These are phyloP conservation scores for Halcyon leucocephala DNA, from an alignment of 2,797 vertebrate genomes.

Conservation along the genomic window DNA sequence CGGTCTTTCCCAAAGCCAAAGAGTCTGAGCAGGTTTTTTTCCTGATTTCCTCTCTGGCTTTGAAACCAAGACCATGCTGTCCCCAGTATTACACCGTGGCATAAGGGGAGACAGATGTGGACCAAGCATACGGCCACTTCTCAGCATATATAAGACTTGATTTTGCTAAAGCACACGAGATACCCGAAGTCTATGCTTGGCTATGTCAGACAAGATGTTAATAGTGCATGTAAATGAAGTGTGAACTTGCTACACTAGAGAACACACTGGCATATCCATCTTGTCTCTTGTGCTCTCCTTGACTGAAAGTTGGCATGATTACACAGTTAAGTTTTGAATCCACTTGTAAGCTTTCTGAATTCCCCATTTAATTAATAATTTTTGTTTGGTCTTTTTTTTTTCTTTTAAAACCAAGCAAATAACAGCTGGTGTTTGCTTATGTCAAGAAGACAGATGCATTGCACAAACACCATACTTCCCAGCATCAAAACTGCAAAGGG, in stretches of 20 bases:
- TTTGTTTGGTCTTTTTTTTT: neutral
- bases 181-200: neutral
- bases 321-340: neutral
- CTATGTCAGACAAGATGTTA: neutral
- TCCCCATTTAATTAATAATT: neutral
- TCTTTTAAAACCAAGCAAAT: conserved; percentile 25
- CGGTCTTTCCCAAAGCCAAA: neutral
- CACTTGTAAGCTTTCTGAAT: neutral
- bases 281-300: neutral
- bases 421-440: conserved; percentile 34
- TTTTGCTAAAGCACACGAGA: neutral
- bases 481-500: neutral
- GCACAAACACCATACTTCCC: neutral
- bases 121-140: neutral
- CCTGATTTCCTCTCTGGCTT: neutral
- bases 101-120: neutral
- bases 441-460: neutral
- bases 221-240: neutral
- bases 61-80: neutral
- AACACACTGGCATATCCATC: neutral
- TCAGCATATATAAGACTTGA: neutral
- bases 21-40: neutral
- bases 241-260: neutral
- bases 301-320: neutral
- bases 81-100: neutral